phyloP scores from a whole-genome alignment of 1,140 invertebrate genomes.

The Teleogryllus occipitalis region DNA sequence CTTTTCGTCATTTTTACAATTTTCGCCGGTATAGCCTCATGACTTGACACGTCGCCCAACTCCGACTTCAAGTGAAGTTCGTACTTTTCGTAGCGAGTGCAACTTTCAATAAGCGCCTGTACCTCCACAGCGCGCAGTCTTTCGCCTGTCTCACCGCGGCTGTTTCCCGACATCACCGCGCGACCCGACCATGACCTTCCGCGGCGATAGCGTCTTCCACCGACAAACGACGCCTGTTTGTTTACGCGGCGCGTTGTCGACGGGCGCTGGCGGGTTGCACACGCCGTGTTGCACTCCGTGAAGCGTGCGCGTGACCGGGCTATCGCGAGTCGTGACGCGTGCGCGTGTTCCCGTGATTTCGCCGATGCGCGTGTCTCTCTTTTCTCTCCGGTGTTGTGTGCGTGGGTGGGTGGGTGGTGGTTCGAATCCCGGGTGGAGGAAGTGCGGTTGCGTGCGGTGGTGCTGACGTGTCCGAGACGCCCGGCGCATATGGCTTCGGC shows the following conservation, averaged over 20 bases:
- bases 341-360: too few relatives aligned
- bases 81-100: too few relatives aligned
- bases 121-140: too few relatives aligned
- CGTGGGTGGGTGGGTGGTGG: background rate
- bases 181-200: background rate
- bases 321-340: background rate
- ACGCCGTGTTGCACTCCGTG: background rate
- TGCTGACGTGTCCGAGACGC: background rate
- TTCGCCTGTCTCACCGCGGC: too few relatives aligned
- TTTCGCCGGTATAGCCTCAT: background rate
- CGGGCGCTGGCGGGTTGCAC: too few relatives aligned
- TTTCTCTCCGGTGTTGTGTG: background rate
- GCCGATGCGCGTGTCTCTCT: background rate
- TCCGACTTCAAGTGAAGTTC: too few relatives aligned
- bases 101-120: too few relatives aligned
- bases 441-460: background rate
- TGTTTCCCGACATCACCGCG: too few relatives aligned
- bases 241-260: background rate
- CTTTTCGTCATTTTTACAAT: background rate
- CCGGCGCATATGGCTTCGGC: background rate
- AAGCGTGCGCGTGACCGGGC: background rate
- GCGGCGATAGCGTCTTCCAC: background rate
- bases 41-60: too few relatives aligned
- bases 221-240: background rate
- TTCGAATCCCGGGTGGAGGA: background rate